phyloP scores from a whole-genome alignment of 2,888 invertebrate genomes.

The Athalia circularis region DNA sequence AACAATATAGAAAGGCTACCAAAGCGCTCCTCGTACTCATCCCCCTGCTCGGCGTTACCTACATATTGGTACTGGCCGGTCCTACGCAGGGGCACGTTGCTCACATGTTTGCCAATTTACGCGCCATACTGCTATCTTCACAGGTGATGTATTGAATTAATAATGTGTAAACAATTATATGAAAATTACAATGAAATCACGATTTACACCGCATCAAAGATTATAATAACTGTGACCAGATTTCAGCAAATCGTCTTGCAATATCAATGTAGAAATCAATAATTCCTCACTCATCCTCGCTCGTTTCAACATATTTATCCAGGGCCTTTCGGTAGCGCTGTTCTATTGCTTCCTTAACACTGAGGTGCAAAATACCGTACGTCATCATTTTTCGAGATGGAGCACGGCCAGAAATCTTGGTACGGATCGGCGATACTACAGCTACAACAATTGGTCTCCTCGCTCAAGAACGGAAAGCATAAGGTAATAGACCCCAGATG shows the following conservation, averaged over 20 bases:
- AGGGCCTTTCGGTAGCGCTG: constrained; percentile 93
- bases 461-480: constrained; percentile 88
- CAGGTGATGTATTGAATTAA: constrained; percentile 80
- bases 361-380: constrained; percentile 90
- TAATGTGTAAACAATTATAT: neutral
- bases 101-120: constrained; percentile 85
- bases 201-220: neutral
- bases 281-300: too few relatives aligned
- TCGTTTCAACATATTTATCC: constrained; percentile 54
- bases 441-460: constrained; percentile 88
- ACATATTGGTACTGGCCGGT: constrained; percentile 88
- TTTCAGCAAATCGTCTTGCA: too few relatives aligned
- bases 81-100: constrained; percentile 86
- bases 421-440: constrained; percentile 81
- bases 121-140: constrained; percentile 90
- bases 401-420: constrained; percentile 81
- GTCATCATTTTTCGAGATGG: constrained; percentile 89
- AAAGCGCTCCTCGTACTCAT: constrained; percentile 94
- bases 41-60: constrained; percentile 94
- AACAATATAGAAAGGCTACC: constrained; percentile 92
- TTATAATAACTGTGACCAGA: too few relatives aligned
- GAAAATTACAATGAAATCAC: neutral
- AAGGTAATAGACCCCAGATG: constrained; percentile 77
- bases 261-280: too few relatives aligned
- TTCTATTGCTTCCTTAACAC: constrained; percentile 96